A percentile compares a stretch with the other conserved stretches of the same genome.
Evolutionary conservation across 2,888 invertebrate species (phyloP).

Genomic region (Protula sp.): DNA sequence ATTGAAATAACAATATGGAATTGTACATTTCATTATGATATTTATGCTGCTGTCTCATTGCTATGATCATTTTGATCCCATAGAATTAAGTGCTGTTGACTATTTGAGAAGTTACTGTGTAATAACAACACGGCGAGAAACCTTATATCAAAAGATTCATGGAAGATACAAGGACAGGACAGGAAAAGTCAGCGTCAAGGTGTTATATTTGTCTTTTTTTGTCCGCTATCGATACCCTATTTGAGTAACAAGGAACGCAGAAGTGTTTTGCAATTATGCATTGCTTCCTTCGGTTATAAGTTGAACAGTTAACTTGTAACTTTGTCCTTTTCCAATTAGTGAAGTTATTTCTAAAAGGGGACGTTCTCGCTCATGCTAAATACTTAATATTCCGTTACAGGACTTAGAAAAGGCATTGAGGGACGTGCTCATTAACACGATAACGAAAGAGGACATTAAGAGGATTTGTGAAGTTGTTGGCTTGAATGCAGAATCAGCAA

Average conservation of each 20-base stretch:
- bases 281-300: too few species aligned
- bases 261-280: too few species aligned
- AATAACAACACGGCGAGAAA: slow-evolving; percentile 35
- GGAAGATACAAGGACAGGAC: slow-evolving; percentile 35
- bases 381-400: too few species aligned
- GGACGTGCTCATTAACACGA: slow-evolving; percentile 41
- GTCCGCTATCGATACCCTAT: too few species aligned
- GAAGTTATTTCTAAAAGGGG: too few species aligned
- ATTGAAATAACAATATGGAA: neutral
- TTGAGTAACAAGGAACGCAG: too few species aligned
- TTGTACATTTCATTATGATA: neutral
- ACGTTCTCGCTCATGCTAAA: too few species aligned
- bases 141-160: slow-evolving; percentile 43
- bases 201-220: slow-evolving; percentile 21
- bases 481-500: slow-evolving; percentile 28
- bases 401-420: slow-evolving; percentile 37
- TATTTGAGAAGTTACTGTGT: slow-evolving; percentile 43
- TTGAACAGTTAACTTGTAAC: too few species aligned
- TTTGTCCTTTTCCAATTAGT: too few species aligned
- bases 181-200: slow-evolving; percentile 31
- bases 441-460: slow-evolving; percentile 32
- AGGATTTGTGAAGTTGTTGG: slow-evolving; percentile 32
- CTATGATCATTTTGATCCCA: neutral
- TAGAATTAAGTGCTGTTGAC: slow-evolving; percentile 34
- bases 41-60: neutral